These are phyloP conservation scores for Rhadina sibilatrix DNA, from an alignment of 2,113 vertebrate genomes.

Conservation along the genomic window DNA sequence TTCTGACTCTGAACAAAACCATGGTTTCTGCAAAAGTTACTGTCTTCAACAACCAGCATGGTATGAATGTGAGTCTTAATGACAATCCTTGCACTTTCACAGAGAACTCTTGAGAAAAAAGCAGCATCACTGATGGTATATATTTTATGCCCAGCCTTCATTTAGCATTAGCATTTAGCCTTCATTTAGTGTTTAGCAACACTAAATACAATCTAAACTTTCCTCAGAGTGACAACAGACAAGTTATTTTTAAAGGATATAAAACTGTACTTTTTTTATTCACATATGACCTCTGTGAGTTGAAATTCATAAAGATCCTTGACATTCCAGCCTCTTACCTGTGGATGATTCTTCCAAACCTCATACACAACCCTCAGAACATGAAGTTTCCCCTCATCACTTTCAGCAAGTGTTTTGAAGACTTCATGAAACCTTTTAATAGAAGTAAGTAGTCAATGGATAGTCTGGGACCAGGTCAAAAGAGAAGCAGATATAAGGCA, in stretches of 20 bases:
- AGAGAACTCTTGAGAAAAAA: neutral
- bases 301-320: neutral
- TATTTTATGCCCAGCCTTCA: neutral
- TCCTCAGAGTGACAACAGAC: neutral
- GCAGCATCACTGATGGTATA: neutral
- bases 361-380: constrained; percentile 93
- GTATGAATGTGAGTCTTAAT: neutral
- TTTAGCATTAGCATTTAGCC: no score
- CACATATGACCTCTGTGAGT: neutral
- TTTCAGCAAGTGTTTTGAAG: constrained; percentile 89
- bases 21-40: neutral
- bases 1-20: neutral
- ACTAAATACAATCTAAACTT: neutral
- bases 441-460: neutral
- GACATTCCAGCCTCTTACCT: constrained; percentile 75
- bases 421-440: constrained; percentile 92
- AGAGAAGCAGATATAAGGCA: neutral
- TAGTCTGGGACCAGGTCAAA: neutral
- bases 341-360: constrained; percentile 93
- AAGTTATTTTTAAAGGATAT: neutral
- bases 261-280: neutral
- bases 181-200: no score
- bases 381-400: constrained; percentile 95
- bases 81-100: neutral
- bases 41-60: neutral